Evolutionary conservation across 2,888 invertebrate genomes (phyloP), one percentile per base, ranked within the genome.

Genomic region (Leptothorax acervorum): DNA sequence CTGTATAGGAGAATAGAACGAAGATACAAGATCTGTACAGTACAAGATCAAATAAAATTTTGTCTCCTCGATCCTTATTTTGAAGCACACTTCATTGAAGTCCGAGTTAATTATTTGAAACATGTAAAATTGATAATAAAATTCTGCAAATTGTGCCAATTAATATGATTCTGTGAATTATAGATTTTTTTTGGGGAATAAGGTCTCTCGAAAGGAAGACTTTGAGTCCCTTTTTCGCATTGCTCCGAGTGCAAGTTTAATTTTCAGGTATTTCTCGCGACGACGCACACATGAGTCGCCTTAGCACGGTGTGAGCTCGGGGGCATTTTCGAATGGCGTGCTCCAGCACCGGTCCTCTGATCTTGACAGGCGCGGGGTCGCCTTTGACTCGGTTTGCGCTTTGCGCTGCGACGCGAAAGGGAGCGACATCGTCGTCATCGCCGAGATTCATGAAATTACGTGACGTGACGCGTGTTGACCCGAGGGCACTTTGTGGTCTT

Each of bases 391-490:
- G 70, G 86, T 89, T 91, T 82, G 85, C 90, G 82, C 90, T 86
- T 82, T 75, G 83, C 48, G 76, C 84, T 75, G 73, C 73, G 86
- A 86, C 83, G 86, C 85, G 78, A 88, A 84, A 85, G 89, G 82
- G 89, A 73, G 39, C 51, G 73, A 71, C 76, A 76, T 82, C 81
- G 81, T 78, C 60, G 78, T 82, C 81, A 71, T 82, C 78, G 28
- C 39, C 28, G 79, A 85, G 84, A 81, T 83, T 88, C 89, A 68
- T 84, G 88, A 90, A 90, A 90, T 90, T 90, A 89, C 84, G 78
- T 76, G 86, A 63, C 86, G 60, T 81, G 90, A 88, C 86, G 90
- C 89, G 89, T 90, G 88, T 83, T 92, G 91, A 90, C 91, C 93
- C 86, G 86, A 84, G 91, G 88, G 86, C 91, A 85, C 89, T 89